These are phyloP conservation scores for Clanis bilineata DNA, from an alignment of 2,888 invertebrate species.

Conservation along the genomic window DNA sequence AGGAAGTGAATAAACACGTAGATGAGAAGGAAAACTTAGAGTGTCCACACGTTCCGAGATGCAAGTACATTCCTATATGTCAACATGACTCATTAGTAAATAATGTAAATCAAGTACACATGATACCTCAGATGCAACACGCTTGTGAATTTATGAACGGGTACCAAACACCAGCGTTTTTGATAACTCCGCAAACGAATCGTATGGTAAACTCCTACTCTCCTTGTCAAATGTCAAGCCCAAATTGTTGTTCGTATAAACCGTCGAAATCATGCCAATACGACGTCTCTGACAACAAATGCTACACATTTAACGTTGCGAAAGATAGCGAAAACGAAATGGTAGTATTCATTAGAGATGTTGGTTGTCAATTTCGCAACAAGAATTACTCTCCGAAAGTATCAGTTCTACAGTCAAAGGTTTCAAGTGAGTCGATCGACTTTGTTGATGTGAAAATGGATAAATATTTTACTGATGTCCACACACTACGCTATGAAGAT, in stretches of 20 bases:
- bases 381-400: slow-evolving; percentile 42
- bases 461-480: slow-evolving; percentile 46
- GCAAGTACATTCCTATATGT: slow-evolving; percentile 46
- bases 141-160: slow-evolving; percentile 43
- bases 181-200: slow-evolving; percentile 41
- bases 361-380: slow-evolving; percentile 67
- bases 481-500: slow-evolving; percentile 58
- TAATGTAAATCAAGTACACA: slow-evolving; percentile 40
- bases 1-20: slow-evolving; percentile 43
- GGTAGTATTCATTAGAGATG: slow-evolving; percentile 68
- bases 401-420: slow-evolving; percentile 43
- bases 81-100: slow-evolving; percentile 43
- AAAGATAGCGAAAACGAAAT: slow-evolving; percentile 41
- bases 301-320: slow-evolving; percentile 19
- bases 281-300: slow-evolving; percentile 40
- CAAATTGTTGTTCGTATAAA: slow-evolving; percentile 37
- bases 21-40: slow-evolving; percentile 40
- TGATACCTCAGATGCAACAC: slow-evolving; percentile 43
- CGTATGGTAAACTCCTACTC: slow-evolving; percentile 34
- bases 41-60: slow-evolving; percentile 41
- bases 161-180: slow-evolving; percentile 35
- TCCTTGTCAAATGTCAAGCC: slow-evolving; percentile 35
- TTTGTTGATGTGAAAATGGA: slow-evolving; percentile 41
- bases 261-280: slow-evolving; percentile 68
- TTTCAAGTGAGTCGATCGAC: slow-evolving; percentile 53